Evolutionary conservation across 2,888 invertebrate genomes (phyloP), one percentile per base, ranked within the genome.

Genomic region (Caenorhabditis zanzibari): DNA sequence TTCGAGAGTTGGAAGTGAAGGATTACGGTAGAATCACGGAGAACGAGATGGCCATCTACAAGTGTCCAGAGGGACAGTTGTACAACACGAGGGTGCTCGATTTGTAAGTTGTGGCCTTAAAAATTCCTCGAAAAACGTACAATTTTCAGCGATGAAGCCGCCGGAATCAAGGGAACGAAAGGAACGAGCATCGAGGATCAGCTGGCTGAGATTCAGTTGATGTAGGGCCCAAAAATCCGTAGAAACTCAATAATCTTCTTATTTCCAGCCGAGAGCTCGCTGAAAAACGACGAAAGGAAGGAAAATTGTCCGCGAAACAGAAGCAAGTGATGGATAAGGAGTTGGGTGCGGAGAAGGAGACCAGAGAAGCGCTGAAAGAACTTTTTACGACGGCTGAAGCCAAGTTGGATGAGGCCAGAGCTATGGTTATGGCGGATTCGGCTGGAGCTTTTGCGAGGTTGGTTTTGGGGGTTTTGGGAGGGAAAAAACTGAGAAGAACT

Each of bases 101-200:
- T 22, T 95, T 92, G 93, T 93, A 80, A 81, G 90, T 88, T 66
- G 9, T 26, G 38, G 19, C 2, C 19, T 32, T 52, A 2, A 19
- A 14, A 26, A 24, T 26, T 26, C 5, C 26, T 32, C 56, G 2
- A 32, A 58, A 58, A 12, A 0, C 1, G 4, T n/a, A 16, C 22
- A 16, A n/a, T 54, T 81, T 86, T 63, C 64, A 86, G 86, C 49
- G 91, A 91, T 66, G 88, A 88, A 63, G 88, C 88, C 14, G 84
- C 87, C 26, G 88, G 87, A 49, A 84, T 83, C 54, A 86, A 87
- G 81, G 97, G 98, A 90, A 94, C 98, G 93, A 98, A 93, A 96
- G 89, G 95, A 1, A 98, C 98, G 93, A 96, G 97, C 84, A 97
- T 96, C 93, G 96, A 97, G 92, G 98, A 98, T 84, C 98, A 99